Base-by-base conservation (phyloP, 1,140 invertebrate species). In the Chlorops oryzae region DNA sequence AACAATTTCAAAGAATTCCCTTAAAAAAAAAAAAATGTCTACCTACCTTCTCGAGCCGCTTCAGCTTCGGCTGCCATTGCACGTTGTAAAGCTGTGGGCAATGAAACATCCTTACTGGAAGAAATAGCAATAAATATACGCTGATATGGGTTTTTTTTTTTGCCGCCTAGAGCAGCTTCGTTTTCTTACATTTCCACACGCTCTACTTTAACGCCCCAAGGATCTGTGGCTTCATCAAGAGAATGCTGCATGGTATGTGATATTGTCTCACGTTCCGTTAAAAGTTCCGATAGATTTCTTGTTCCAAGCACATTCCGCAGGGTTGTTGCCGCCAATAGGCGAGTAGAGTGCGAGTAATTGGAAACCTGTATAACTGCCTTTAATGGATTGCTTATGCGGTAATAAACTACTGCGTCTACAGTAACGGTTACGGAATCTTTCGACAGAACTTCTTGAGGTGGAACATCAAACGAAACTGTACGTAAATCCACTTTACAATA, bases 201-300 rank as follows among this genome's bases (percentile, higher is more conserved):
- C 73, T 96, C 91, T 1, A 97, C 92, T 75, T 96, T 93, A 17
- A 97, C 90, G 15, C 94, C 94, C 93, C 94, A 96, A 28, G 89
- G 89, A 65, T 95, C 92, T 5, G 94, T 97, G 9, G 90, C 91
- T 53, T 92, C 89, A 65, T 74, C 69, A 25, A 72, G 47, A 7
- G 69, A 70, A 51, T 62, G 59, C 37, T 72, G 69, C 69, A 71
- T 71, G 13, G 66, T 72, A 41, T 71, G 69, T 12, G 66, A 90
- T 51, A 98, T 96, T 5, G 85, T 82, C 71, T 97, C 94, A 20
- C 93, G 76, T 62, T 98, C 93, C 3, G 89, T 70, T 2, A 72
- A 55, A 41, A 72, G 27, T 50, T 72, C 69, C 9, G 89, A 84
- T 39, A 98, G 77, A 65, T 92, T 92, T 47, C 91, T 82, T 21